Conservation (phyloP, 1,140 invertebrate species). For the Caenorhabditis brenneri region DNA sequence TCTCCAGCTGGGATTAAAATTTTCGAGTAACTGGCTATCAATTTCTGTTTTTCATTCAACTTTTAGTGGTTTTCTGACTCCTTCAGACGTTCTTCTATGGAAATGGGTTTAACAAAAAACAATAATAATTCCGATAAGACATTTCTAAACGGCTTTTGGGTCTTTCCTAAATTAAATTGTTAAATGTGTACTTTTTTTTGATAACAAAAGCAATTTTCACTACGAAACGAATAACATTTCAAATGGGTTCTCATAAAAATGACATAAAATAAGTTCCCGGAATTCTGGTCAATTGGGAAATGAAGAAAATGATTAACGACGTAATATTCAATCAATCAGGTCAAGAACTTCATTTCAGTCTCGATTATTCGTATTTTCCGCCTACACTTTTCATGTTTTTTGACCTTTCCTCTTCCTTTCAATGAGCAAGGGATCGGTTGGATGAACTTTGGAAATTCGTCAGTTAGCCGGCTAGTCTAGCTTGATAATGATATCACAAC, state of each 20-base stretch:
- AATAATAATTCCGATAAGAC: neutral
- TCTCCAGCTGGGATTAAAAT: too few relatives aligned
- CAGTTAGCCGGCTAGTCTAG: neutral
- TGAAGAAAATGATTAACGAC: neutral
- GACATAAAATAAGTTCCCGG: neutral
- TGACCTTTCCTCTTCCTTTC: neutral
- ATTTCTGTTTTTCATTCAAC: too few relatives aligned
- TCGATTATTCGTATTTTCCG: neutral
- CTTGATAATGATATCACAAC: conserved; percentile 27
- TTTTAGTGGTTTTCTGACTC: too few relatives aligned
- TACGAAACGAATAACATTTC: neutral
- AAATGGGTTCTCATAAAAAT: neutral
- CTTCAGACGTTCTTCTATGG: too few relatives aligned
- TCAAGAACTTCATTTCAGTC: conserved; percentile 13
- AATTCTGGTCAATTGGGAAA: neutral
- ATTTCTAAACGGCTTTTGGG: too few relatives aligned
- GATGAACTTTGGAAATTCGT: neutral
- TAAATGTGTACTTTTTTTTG: neutral
- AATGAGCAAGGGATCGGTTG: neutral
- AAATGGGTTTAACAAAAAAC: too few relatives aligned
- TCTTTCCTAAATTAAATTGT: too few relatives aligned
- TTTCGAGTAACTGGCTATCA: too few relatives aligned
- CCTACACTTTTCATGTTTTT: neutral
- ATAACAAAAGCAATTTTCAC: too few relatives aligned
- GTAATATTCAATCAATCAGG: conserved; percentile 16